A percentile compares a stretch with the other conserved stretches of the same genome.
Evolutionary conservation across 1,140 invertebrate species (phyloP).

Genomic region (Drosophila malerkotliana): DNA sequence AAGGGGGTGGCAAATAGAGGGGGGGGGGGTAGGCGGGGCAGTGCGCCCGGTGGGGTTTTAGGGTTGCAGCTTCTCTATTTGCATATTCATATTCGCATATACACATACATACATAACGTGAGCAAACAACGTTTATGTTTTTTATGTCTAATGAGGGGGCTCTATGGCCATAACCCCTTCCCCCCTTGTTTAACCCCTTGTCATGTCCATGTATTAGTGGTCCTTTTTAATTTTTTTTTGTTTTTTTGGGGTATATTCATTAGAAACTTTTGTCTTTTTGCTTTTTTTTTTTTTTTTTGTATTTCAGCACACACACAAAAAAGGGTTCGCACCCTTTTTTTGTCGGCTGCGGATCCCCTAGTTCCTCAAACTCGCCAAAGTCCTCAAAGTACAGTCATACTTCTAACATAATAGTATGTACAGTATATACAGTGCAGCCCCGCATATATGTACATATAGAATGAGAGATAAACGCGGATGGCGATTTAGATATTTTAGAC

Average conservation of each 20-base stretch:
- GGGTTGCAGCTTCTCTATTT: slow-evolving; percentile 57
- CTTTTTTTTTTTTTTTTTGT: slow-evolving; percentile 24
- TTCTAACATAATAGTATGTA: slow-evolving; percentile 32
- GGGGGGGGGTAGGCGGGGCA: neutral
- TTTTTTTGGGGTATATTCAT: slow-evolving; percentile 69
- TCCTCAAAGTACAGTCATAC: slow-evolving; percentile 14
- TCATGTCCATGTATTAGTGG: slow-evolving; percentile 45
- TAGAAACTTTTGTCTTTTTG: slow-evolving; percentile 50
- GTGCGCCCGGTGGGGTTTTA: neutral
- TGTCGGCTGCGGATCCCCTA: neutral
- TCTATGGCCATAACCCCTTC: neutral
- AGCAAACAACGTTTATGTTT: slow-evolving; percentile 46
- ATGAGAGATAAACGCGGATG: slow-evolving; percentile 58
- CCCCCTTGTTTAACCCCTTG: slow-evolving; percentile 40
- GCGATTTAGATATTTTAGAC: slow-evolving; percentile 80
- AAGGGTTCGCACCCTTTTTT: slow-evolving; percentile 54
- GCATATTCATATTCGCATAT: slow-evolving; percentile 60
- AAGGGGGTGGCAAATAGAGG: slow-evolving; percentile 2
- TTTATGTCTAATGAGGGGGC: slow-evolving; percentile 61
- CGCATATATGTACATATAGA: neutral
- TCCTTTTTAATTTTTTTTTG: slow-evolving; percentile 13
- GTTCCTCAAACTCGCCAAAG: neutral
- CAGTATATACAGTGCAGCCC: slow-evolving; percentile 19
- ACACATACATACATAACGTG: neutral
- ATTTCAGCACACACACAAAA: slow-evolving; percentile 60